Percentiles rank a stretch among this genome's conserved stretches.
Evolutionary conservation across 2,888 invertebrate genomes (phyloP).

Genomic region (Amphipyra tragopoginis): DNA sequence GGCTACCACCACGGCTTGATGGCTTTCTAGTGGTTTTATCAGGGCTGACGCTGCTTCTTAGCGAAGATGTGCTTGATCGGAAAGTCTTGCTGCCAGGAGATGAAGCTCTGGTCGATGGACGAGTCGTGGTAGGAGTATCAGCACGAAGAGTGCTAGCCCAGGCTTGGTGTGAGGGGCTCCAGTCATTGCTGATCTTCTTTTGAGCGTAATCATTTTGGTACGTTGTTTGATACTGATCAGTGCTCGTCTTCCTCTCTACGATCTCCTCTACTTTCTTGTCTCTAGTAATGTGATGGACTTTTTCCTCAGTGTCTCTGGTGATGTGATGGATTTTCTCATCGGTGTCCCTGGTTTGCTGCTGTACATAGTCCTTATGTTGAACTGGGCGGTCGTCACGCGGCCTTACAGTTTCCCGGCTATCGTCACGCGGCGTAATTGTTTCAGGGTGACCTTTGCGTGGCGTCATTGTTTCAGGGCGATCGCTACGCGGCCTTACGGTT

Average conservation of each 20-base stretch:
- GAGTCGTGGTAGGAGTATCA: constrained; percentile 90
- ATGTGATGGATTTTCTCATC: constrained; percentile 67
- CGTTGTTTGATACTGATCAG: constrained; percentile 90
- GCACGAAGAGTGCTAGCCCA: constrained; percentile 93
- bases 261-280: constrained; percentile 72
- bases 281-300: constrained; percentile 62
- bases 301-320: constrained; percentile 67
- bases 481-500: neutral
- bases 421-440: constrained; percentile 6
- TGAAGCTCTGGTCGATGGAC: constrained; percentile 87
- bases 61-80: constrained; percentile 87
- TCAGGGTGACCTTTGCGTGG: constrained; percentile 23
- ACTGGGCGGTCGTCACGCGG: constrained; percentile 30
- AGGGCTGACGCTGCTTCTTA: constrained; percentile 88
- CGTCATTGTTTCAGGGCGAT: neutral
- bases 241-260: constrained; percentile 73
- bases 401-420: neutral
- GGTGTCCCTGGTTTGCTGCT: constrained; percentile 59
- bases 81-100: constrained; percentile 88
- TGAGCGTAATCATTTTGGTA: constrained; percentile 90
- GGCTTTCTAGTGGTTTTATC: constrained; percentile 80
- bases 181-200: constrained; percentile 91
- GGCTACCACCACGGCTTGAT: constrained; percentile 78
- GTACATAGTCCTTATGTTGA: constrained; percentile 55
- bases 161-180: constrained; percentile 93